These are phyloP conservation scores for Misgurnus anguillicaudatus DNA, from an alignment of 2,113 vertebrate genomes.

Conservation along the genomic window DNA sequence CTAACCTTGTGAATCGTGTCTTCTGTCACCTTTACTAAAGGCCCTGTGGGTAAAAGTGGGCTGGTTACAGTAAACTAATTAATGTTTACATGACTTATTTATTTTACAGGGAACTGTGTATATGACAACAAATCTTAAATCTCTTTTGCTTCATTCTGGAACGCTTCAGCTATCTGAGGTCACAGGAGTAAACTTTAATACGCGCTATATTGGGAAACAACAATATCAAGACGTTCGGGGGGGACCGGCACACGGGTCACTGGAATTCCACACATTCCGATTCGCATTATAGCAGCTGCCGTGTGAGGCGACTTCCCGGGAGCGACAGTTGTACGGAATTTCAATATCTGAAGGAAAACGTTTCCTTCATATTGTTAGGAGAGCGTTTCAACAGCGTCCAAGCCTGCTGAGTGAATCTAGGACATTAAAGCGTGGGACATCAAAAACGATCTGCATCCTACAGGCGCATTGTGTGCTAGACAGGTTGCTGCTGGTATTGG, in stretches of 20 bases:
- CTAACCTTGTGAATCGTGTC: background rate
- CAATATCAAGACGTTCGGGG: slow-evolving; percentile 32
- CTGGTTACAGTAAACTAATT: slow-evolving; percentile 32
- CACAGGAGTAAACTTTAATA: background rate
- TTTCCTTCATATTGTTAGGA: background rate
- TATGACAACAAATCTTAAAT: too few species aligned
- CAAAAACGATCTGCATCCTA: background rate
- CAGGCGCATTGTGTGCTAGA: slow-evolving; percentile 8
- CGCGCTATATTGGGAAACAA: background rate
- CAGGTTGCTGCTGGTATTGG: slow-evolving; percentile 11
- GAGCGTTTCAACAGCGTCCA: background rate
- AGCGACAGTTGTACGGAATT: slow-evolving; percentile 41
- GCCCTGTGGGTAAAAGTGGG: slow-evolving; percentile 7
- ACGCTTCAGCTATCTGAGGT: background rate
- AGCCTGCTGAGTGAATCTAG: background rate
- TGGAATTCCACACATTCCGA: slow-evolving; percentile 62
- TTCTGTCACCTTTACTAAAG: slow-evolving; percentile 41
- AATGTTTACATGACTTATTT: slow-evolving; percentile 50
- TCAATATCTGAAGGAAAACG: slow-evolving; percentile 26
- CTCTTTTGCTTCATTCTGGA: slow-evolving; percentile 2
- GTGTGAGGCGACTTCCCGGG: slow-evolving; percentile 29
- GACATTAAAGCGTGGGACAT: background rate
- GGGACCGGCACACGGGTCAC: slow-evolving; percentile 35
- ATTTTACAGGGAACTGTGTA: background rate
- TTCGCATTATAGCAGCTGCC: slow-evolving; percentile 57